Conservation (phyloP, 1,140 invertebrate species). For the Bombus huntii region DNA sequence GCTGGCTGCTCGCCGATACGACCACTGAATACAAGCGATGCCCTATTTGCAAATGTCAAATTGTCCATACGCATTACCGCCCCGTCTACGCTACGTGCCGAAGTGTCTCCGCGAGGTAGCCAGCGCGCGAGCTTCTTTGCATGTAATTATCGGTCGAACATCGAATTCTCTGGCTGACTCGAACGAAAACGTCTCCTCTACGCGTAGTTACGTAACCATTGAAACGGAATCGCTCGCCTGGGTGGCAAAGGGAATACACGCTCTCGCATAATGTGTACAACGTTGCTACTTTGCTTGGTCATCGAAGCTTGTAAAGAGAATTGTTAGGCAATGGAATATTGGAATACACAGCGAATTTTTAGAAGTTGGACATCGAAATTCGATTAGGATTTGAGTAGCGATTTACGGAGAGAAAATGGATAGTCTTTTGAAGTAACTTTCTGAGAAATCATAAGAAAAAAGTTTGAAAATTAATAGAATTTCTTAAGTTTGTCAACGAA, state of each 20-base stretch:
- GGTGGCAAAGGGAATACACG: background rate
- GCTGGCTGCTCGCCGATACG: constrained; percentile 65
- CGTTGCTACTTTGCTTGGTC: background rate
- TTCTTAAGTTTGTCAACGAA: too few relatives aligned
- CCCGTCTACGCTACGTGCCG: constrained; percentile 40
- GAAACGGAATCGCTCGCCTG: background rate
- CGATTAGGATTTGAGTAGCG: too few relatives aligned
- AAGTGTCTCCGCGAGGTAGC: constrained; percentile 42
- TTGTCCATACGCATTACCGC: constrained; percentile 66
- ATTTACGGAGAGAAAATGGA: too few relatives aligned
- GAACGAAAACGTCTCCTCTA: background rate
- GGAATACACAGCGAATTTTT: too few relatives aligned
- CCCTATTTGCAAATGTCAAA: constrained; percentile 76
- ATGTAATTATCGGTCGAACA: constrained; percentile 57
- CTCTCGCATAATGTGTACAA: background rate
- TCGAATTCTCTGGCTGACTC: constrained; percentile 26
- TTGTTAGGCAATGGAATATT: too few relatives aligned
- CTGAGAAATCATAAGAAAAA: too few relatives aligned
- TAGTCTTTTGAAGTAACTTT: too few relatives aligned
- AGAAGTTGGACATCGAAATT: too few relatives aligned
- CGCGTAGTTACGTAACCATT: background rate
- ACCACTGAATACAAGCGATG: constrained; percentile 70
- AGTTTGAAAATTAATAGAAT: too few relatives aligned
- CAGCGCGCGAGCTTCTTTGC: constrained; percentile 44
- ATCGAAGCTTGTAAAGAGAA: background rate